phyloP scores from a whole-genome alignment of 2,888 invertebrate genomes.

The Scaptomyza polygonia region DNA sequence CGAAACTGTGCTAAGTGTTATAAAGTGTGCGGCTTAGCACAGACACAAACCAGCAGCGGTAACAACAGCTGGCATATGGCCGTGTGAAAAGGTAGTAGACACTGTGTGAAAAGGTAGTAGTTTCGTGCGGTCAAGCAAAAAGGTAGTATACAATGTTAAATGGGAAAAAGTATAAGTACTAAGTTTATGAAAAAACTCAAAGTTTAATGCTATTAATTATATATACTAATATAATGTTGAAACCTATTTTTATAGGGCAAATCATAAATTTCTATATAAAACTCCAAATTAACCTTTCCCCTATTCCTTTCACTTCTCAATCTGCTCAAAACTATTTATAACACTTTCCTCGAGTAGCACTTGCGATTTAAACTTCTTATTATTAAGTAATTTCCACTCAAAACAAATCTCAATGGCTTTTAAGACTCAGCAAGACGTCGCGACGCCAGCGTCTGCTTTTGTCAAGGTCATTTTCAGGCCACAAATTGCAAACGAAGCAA shows the following conservation, averaged over 20 bases:
- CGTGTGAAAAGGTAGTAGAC: conserved; percentile 25
- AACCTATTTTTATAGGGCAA: too few species aligned
- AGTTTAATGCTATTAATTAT: too few species aligned
- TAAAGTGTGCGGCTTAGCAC: conserved; percentile 23
- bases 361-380: background rate
- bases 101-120: conserved; percentile 14
- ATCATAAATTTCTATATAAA: too few species aligned
- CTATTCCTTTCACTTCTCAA: background rate
- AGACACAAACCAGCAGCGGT: conserved; percentile 30
- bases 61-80: conserved; percentile 13
- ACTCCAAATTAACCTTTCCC: background rate
- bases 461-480: conserved; percentile 46
- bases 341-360: background rate
- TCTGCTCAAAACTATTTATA: background rate
- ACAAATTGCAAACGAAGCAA: conserved; percentile 21
- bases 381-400: conserved; percentile 1
- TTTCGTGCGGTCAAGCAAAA: background rate
- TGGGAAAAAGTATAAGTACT: too few species aligned
- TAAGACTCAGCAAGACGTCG: conserved; percentile 16
- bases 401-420: conserved; percentile 3
- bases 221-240: too few species aligned
- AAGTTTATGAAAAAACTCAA: too few species aligned
- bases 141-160: background rate
- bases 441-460: conserved; percentile 12
- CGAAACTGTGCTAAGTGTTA: conserved; percentile 54